A percentile compares a stretch with the other conserved stretches of the same genome.
phyloP scores from a whole-genome alignment of 2,797 vertebrate genomes.

The Lophius americanus region DNA sequence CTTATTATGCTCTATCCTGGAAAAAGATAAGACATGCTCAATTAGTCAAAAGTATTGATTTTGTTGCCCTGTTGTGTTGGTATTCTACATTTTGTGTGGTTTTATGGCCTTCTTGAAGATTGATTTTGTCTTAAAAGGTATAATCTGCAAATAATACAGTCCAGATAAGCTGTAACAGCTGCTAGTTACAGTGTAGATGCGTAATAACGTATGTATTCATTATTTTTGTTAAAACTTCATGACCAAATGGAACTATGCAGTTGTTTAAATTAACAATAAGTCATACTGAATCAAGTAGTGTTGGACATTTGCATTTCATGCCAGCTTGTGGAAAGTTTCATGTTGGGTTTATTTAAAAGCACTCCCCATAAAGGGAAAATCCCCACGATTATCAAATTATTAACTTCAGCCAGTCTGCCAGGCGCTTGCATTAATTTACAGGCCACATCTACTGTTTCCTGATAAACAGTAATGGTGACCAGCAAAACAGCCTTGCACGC shows the following conservation, averaged over 20 bases:
- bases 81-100: not conserved
- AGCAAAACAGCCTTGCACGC: slow-evolving; percentile 17
- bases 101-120: not conserved
- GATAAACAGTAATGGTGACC: slow-evolving; percentile 20
- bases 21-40: not conserved
- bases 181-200: not conserved
- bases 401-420: not conserved
- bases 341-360: not conserved
- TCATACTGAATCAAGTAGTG: no score
- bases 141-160: not conserved
- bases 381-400: not conserved
- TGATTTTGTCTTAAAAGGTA: not conserved
- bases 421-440: slow-evolving; percentile 4
- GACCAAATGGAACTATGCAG: not conserved
- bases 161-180: not conserved
- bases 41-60: no score
- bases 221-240: not conserved
- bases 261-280: not conserved
- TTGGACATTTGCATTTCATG: not conserved
- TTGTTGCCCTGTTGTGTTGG: not conserved
- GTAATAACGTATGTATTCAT: not conserved
- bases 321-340: not conserved
- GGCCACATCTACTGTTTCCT: slow-evolving; percentile 23
- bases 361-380: not conserved
- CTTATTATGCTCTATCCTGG: no score